Percentiles rank a stretch among this genome's conserved stretches.
Evolutionary conservation across 2,888 invertebrate species (phyloP).

Genomic region (Cerastis rubricosa): DNA sequence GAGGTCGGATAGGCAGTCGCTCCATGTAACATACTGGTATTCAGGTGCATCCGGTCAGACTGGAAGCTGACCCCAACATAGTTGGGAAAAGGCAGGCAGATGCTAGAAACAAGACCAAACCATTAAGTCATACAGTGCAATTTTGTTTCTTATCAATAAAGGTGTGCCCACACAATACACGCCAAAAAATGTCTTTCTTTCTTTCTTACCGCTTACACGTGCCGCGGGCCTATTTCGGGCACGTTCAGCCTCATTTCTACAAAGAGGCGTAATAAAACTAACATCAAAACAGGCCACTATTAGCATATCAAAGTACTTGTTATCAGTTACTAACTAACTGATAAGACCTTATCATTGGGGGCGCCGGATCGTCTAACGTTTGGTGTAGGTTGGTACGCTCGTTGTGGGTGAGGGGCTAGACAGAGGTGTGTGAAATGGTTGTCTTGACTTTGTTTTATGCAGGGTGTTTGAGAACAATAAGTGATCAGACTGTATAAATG

Average conservation of each 20-base stretch:
- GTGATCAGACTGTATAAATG: not conserved
- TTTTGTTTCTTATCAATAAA: not conserved
- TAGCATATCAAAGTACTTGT: conserved; percentile 42
- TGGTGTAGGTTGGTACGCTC: not conserved
- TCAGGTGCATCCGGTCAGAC: not conserved
- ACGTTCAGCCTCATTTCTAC: conserved; percentile 40
- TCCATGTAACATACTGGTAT: not conserved
- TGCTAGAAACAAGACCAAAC: not conserved
- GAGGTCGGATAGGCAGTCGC: not conserved
- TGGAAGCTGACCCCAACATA: not conserved
- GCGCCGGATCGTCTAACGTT: conserved; percentile 56
- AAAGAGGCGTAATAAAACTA: conserved; percentile 39
- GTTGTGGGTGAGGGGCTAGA: not conserved
- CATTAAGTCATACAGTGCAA: not conserved
- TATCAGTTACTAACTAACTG: conserved; percentile 50
- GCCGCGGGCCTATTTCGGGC: conserved; percentile 22
- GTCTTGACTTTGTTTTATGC: not conserved
- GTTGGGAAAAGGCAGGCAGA: not conserved
- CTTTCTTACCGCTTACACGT: conserved; percentile 25
- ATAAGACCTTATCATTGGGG: conserved; percentile 58
- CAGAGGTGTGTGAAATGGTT: not conserved
- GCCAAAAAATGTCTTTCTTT: not conserved
- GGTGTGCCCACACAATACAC: not conserved
- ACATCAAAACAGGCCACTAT: conserved; percentile 39
- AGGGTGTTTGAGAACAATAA: not conserved